Evolutionary conservation across 2,797 vertebrate species (phyloP), one percentile per base, ranked within the genome.

Genomic region (Platyrinchus mystaceus): DNA sequence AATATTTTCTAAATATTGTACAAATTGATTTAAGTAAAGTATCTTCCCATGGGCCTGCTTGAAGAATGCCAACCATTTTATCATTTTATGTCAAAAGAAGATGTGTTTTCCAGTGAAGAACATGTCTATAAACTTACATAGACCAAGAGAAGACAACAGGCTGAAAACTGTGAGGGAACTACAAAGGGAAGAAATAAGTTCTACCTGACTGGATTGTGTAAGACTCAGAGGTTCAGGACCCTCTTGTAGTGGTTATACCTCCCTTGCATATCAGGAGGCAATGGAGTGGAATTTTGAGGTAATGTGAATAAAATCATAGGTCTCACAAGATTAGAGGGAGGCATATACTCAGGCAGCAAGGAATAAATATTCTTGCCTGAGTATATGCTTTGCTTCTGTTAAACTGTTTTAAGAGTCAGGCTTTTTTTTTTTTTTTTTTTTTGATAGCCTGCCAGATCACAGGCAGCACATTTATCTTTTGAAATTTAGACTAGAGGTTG

Each of bases 321-420:
- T 30, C 16, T 63, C n/a, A 67, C 22, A 52, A 58, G 10, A 17
- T 77, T 46, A 53, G 27, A 49, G 26, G n/a, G 20, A 73, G 26
- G 39, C 18, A 1, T 19, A 3, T 28, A 8, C 5, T 24, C 0
- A 0, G 19, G 14, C n/a, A 84, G 28, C 2, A 22, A 64, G 6
- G 58, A 78, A 53, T 50, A 64, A 52, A 30, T 60, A 34, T 36
- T 70, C 36, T 86, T 67, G 7, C 8, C 39, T 28, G 8, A 53
- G 27, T 12, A 10, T 53, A 19, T 24, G 8, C 68, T 70, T 59
- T 1, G 0, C 10, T 59, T 83, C 43, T 19, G 9, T 71, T 50
- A 34, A 78, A 28, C 23, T 62, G 4, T 44, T 89, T 75, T 52
- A 32, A 4, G 64, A 24, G 24, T 52, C 16, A 26, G 41, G 10